Evolutionary conservation across 1,140 invertebrate species (phyloP).

Genomic region (Phymastichus coffea): DNA sequence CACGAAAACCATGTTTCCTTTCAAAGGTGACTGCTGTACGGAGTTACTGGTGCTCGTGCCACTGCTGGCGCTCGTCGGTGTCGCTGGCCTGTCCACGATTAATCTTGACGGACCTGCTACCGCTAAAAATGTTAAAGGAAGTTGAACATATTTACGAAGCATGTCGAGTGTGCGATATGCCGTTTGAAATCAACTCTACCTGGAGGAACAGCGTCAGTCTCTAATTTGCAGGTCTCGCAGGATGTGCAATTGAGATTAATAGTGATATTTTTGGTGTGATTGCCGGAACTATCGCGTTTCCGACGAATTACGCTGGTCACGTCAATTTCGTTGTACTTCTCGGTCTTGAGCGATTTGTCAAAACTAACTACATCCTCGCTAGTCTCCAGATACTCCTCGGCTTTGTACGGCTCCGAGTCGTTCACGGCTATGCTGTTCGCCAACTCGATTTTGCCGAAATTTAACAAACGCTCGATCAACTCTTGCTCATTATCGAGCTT

Average conservation of each 20-base stretch:
- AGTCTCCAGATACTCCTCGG: slow-evolving; percentile 52
- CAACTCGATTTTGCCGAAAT: slow-evolving; percentile 55
- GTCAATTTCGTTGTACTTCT: slow-evolving; percentile 28
- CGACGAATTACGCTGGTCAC: slow-evolving; percentile 30
- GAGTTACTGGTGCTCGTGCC: too few species aligned
- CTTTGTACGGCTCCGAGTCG: slow-evolving; percentile 48
- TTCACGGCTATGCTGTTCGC: slow-evolving; percentile 52
- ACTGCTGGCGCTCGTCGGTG: too few species aligned
- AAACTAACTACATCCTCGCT: slow-evolving; percentile 56
- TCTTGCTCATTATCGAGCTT: slow-evolving; percentile 47
- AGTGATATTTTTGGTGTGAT: slow-evolving; percentile 33
- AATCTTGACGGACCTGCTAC: too few species aligned
- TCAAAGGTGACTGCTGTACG: too few species aligned
- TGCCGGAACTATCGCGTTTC: slow-evolving; percentile 6
- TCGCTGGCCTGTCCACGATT: too few species aligned
- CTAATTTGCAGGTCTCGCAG: slow-evolving; percentile 43
- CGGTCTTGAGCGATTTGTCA: slow-evolving; percentile 54
- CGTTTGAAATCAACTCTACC: too few species aligned
- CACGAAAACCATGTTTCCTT: too few species aligned
- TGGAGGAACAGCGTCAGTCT: slow-evolving; percentile 20
- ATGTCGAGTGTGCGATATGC: too few species aligned
- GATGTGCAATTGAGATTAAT: slow-evolving; percentile 21
- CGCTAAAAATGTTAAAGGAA: slow-evolving; percentile 31
- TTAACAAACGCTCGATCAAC: slow-evolving; percentile 50
- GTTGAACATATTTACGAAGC: too few species aligned